Conservation (phyloP, 2,888 invertebrate species). For the Euproctis similis region DNA sequence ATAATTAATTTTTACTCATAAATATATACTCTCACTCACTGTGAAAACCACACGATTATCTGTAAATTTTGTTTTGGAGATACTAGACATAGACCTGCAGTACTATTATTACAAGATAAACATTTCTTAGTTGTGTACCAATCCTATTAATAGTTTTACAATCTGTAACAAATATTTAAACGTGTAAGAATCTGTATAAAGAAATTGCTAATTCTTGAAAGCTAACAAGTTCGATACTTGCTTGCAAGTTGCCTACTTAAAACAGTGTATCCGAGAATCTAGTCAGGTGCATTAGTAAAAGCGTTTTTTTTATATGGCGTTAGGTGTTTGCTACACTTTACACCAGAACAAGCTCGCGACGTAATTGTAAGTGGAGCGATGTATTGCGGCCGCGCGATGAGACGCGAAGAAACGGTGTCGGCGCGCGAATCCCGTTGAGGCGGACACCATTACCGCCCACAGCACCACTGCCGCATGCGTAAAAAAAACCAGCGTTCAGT, state of each 20-base stretch:
- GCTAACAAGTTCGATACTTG: constrained; percentile 15
- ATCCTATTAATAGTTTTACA: too few relatives aligned
- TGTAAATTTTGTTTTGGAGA: too few relatives aligned
- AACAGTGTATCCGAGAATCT: constrained; percentile 13
- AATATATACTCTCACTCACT: too few relatives aligned
- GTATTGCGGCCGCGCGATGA: constrained; percentile 69
- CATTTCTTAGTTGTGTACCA: too few relatives aligned
- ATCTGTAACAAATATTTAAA: too few relatives aligned
- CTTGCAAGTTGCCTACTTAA: constrained; percentile 15
- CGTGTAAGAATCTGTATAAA: constrained; percentile 1
- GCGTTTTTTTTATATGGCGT: constrained; percentile 43
- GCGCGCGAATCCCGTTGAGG: constrained; percentile 68
- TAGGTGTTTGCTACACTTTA: constrained; percentile 48
- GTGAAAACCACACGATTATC: too few relatives aligned
- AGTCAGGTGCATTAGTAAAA: constrained; percentile 28
- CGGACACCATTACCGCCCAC: constrained; percentile 71
- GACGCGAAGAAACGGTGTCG: constrained; percentile 71
- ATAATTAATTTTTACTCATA: too few relatives aligned
- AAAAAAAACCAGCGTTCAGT: constrained; percentile 58
- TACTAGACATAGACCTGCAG: too few relatives aligned
- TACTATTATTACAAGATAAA: too few relatives aligned
- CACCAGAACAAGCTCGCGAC: constrained; percentile 66
- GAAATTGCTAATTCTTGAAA: constrained; percentile 6
- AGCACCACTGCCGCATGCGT: constrained; percentile 59
- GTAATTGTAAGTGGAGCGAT: constrained; percentile 69